Evolutionary conservation across 2,888 invertebrate genomes (phyloP), one percentile per base, ranked within the genome.

Genomic region (Phorcus lineatus): DNA sequence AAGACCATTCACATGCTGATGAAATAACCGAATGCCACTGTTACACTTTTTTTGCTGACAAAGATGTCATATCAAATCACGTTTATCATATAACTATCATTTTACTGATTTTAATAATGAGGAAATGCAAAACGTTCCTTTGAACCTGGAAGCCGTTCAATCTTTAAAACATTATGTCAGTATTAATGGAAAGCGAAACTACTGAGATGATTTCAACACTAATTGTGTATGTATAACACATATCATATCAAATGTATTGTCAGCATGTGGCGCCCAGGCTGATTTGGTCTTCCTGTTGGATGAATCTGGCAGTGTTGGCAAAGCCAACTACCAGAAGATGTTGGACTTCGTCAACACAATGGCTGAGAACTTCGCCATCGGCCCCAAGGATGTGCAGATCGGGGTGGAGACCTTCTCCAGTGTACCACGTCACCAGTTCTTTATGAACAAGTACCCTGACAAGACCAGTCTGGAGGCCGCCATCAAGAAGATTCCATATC

Each of bases 281-380:
- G 90, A 90, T 67, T 88, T 90, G 62, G 87, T 89, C 19, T 89
- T 90, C 83, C 83, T 89, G 16, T 81, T 90, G 79, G 90, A 90
- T 55, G 86, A 89, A 17, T 90, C 90, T 9, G 89, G 89, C 16
- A 88, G 88, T 70, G 90, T 90, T 4, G 87, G 87, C 1, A 78
- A 84, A 0, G n/a, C 77, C 57, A 89, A 89, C 84, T 90, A 88
- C 85, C 67, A 87, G 76, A 89, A 88, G 80, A 88, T 88, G 86
- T 77, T 86, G 62, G 74, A 67, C 7, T 90, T 90, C 66, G 89
- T 89, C 16, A 78, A 86, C 47, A 85, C 86, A 74, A 83, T 90
- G 17, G 84, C 86, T 31, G 83, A 83, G 36, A 84, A 84, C 67
- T 90, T 89, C 80, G 82, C 84, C 66, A 87, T 90, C 52, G 88